These are phyloP conservation scores for Hestina assimilis DNA, from an alignment of 1,140 invertebrate genomes.

Conservation along the genomic window DNA sequence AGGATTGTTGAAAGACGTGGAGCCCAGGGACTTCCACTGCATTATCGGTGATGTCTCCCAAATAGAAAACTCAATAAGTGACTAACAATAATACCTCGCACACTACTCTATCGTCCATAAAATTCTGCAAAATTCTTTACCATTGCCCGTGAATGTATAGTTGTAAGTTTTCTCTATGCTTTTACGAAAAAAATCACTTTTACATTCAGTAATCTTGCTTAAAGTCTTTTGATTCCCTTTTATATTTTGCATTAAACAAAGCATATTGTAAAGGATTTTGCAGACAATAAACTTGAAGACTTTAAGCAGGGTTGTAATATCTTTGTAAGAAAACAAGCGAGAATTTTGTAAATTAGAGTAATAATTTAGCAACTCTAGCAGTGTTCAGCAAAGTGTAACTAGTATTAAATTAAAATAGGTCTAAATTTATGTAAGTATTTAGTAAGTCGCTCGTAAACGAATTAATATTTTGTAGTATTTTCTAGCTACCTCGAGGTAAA, in stretches of 20 bases:
- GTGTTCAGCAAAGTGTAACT: too few species aligned
- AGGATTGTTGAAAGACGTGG: conserved; percentile 67
- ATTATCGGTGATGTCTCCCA: conserved; percentile 71
- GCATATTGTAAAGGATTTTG: conserved; percentile 70
- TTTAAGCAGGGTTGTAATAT: conserved; percentile 69
- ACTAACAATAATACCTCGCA: conserved; percentile 32
- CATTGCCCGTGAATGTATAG: conserved; percentile 31
- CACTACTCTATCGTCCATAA: conserved; percentile 19
- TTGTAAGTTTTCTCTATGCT: conserved; percentile 51
- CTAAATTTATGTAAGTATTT: too few species aligned
- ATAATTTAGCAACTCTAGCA: too few species aligned
- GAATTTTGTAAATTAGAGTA: too few species aligned
- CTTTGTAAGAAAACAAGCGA: too few species aligned
- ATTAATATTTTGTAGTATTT: too few species aligned
- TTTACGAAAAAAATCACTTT: conserved; percentile 21
- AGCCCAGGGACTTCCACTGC: conserved; percentile 67
- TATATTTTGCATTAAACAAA: not conserved
- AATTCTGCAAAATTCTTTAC: conserved; percentile 77
- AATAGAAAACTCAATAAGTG: conserved; percentile 50
- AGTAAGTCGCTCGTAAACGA: too few species aligned
- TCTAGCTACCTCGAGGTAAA: too few species aligned
- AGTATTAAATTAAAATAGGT: too few species aligned
- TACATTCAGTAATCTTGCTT: conserved; percentile 54
- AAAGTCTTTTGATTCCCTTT: conserved; percentile 57
- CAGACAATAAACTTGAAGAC: conserved; percentile 51